Evolutionary conservation across 2,113 vertebrate species (phyloP), one percentile per base, ranked within the genome.

Genomic region (Microtus pennsylvanicus): DNA sequence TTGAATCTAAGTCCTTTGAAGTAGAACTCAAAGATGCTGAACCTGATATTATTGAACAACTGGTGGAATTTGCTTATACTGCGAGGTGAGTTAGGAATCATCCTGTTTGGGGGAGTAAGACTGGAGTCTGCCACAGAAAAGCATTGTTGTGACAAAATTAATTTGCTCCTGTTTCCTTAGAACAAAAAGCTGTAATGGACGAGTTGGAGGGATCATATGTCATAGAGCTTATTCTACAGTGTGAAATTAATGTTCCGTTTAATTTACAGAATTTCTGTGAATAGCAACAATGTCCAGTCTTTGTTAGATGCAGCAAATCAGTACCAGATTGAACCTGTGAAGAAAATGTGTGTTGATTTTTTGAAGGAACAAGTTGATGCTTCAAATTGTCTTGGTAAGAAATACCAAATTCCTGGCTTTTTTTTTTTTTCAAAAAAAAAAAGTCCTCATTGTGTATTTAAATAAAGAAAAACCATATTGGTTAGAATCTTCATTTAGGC

Each of bases 291-390:
- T 24, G 99, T 99, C 88, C 99, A 99, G 98, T 99, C 99, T 55
- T 98, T 99, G 97, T 97, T 99, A 97, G 99, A 99, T 98, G 99
- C 99, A 95, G 99, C 99, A 98, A 99, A 99, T 98, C 99, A 99
- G 90, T 99, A 99, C 97, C 99, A 99, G 95, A 99, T 99, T 97
- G 99, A 99, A 95, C 99, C 99, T n/a, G 99, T 99, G 96, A 99
- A 99, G 98, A 99, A 99, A 98, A 99, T 99, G 99, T 99, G 99
- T 96, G 99, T 99, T 97, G 99, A 99, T 94, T 99, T 99, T 96
- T 99, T 99, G 70, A 99, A 99, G 98, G 99, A 99, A 96, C 99
- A 99, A 98, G 99, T 99, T 91, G 99, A 99, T 98, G 99, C 99
- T 95, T 99, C 99, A 92, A 99, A 99, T 97, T 99, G 99, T 96